Conservation (phyloP, 1,140 invertebrate species). For the Xylocopa sonorina region DNA sequence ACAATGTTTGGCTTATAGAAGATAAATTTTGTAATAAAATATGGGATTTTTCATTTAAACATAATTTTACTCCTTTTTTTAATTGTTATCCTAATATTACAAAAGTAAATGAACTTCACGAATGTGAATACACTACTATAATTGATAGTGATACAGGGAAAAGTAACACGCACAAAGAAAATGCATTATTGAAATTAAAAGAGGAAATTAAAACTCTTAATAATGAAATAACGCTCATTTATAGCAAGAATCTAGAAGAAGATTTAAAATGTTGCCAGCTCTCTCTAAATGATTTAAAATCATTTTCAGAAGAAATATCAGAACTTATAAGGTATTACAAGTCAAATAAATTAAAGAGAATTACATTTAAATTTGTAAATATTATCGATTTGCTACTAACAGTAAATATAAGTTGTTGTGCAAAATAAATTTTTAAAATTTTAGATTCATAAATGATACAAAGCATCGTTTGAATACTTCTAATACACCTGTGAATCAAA, state of each 20-base stretch:
- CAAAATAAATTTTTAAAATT: conserved; percentile 5
- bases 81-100: conserved; percentile 46
- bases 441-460: conserved; percentile 33
- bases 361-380: not conserved
- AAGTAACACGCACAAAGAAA: not conserved
- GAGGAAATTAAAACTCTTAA: conserved; percentile 54
- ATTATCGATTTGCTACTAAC: not conserved
- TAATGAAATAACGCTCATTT: conserved; percentile 42
- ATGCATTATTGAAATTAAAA: conserved; percentile 43
- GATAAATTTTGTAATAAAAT: conserved; percentile 63
- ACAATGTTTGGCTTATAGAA: conserved; percentile 54
- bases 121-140: conserved; percentile 8
- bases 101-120: conserved; percentile 6
- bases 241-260: conserved; percentile 6
- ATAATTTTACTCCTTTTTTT: conserved; percentile 63
- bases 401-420: not conserved
- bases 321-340: conserved; percentile 16
- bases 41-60: conserved; percentile 68
- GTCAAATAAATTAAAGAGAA: not conserved
- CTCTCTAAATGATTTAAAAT: conserved; percentile 38
- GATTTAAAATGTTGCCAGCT: conserved; percentile 19
- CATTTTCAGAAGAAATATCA: conserved; percentile 31
- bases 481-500: not conserved
- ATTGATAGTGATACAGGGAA: not conserved
- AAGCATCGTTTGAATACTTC: conserved; percentile 2